These are phyloP conservation scores for Drosophila fuyamai DNA, from an alignment of 1,140 invertebrate genomes.

Conservation along the genomic window DNA sequence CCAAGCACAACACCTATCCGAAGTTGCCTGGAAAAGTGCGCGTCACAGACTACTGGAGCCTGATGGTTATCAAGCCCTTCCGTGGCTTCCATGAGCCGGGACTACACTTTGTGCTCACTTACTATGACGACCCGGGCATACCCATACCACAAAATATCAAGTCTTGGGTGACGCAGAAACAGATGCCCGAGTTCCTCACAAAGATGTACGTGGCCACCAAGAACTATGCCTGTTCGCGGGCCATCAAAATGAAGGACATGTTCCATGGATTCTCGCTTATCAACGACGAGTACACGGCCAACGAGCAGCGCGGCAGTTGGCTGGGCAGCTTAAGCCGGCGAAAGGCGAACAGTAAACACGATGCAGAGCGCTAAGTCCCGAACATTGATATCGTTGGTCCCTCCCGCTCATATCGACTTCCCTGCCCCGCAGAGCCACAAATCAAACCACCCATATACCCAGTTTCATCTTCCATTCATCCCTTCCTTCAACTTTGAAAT, in stretches of 20 bases:
- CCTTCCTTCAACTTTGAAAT: background rate
- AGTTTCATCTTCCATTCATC: constrained; percentile 4
- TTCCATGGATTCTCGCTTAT: constrained; percentile 67
- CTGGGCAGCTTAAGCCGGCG: constrained; percentile 55
- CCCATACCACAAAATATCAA: constrained; percentile 88
- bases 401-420: background rate
- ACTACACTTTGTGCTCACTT: constrained; percentile 93
- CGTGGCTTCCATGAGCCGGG: constrained; percentile 74
- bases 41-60: constrained; percentile 93
- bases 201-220: constrained; percentile 84
- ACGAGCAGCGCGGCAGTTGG: constrained; percentile 73
- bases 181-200: constrained; percentile 83
- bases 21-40: constrained; percentile 84
- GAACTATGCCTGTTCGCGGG: constrained; percentile 72
- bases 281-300: constrained; percentile 74
- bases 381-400: background rate
- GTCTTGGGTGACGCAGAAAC: constrained; percentile 88
- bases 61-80: constrained; percentile 92
- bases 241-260: constrained; percentile 77
- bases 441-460: background rate
- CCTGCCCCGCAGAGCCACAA: background rate
- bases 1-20: constrained; percentile 82
- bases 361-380: constrained; percentile 43
- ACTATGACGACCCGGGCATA: constrained; percentile 94
- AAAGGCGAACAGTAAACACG: constrained; percentile 11